These are phyloP conservation scores for Parazoanthus swiftii DNA, from an alignment of 92 coral and sea anemone genomes.

Conservation along the genomic window DNA sequence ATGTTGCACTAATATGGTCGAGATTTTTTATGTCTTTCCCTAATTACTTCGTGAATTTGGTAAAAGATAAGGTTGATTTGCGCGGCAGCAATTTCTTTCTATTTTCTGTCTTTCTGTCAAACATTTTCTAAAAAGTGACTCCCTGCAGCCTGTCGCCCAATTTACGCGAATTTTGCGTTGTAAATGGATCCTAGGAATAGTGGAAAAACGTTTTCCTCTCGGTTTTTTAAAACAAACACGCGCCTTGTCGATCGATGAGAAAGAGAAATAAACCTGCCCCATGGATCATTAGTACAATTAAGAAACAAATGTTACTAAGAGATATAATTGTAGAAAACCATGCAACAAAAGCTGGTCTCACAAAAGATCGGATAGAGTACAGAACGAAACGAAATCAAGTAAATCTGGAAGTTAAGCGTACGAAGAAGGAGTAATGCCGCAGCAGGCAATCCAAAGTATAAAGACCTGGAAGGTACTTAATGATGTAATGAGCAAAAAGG, in stretches of 20 bases:
- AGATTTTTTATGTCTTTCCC: too few species aligned
- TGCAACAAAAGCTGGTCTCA: background rate
- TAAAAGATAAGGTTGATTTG: too few species aligned
- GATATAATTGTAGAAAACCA: background rate
- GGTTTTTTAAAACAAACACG: conserved; percentile 21
- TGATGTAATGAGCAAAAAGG: too few species aligned
- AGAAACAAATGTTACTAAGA: background rate
- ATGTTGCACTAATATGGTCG: too few species aligned
- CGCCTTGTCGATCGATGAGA: conserved; percentile 44
- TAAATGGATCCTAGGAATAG: background rate
- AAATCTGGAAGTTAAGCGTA: background rate
- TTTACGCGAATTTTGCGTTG: background rate
- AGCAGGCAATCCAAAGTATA: too few species aligned
- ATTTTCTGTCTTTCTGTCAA: background rate
- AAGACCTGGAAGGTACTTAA: too few species aligned
- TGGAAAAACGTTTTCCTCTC: conserved; percentile 19
- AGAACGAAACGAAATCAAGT: background rate
- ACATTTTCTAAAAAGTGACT: conserved; percentile 9
- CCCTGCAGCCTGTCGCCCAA: conserved; percentile 24
- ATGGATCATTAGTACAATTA: background rate
- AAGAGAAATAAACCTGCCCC: conserved; percentile 41
- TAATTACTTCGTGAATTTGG: too few species aligned
- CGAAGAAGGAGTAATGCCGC: too few species aligned
- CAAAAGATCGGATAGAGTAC: background rate
- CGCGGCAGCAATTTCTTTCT: too few species aligned